Evolutionary conservation across 2,888 invertebrate genomes (phyloP), one percentile per base, ranked within the genome.

Genomic region (Ernsta delagoae): DNA sequence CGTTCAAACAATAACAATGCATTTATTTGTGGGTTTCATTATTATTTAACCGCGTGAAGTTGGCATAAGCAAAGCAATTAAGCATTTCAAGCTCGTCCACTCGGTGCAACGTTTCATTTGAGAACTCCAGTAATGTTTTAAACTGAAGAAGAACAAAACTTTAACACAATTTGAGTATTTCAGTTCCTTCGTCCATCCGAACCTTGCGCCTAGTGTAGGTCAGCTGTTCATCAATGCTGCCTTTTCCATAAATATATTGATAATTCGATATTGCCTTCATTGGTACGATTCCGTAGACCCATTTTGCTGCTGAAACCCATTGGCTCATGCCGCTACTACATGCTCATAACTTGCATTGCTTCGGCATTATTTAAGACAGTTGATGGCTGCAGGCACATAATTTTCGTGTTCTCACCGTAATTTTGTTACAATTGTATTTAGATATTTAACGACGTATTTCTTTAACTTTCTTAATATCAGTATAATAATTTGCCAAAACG

Each of bases 121-220:
- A 54, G 11, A 54, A 11, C 31, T 7, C 5, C n/a, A 48, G 12
- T 7, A 8, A 31, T 31, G 31, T 5, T 54, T 50, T 50, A 12
- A 8, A 12, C 45, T 8, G 16, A 50, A 50, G 7, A 50, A 16
- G 50, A 12, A 50, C 16, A 50, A 50, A 16, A 7, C 16, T 50
- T 6, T 50, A 50, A 16, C 4, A 53, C 50, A 53, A 53, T 53
- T 24, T 24, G 50, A 53, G 31, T 31, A 31, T 31, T 53, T 16
- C 11, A 31, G 11, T 43, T 11, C 6, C 6, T 39, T 1, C 2
- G 8, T 54, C 54, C 53, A 24, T 31, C 31, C n/a, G 66, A 70
- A 73, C 71, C 68, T 71, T 73, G 71, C 71, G 63, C 70, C 70
- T n/a, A 31, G 65, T 71, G 70, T 45, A 56, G 16, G 43, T 70